These are phyloP conservation scores for Chondrosia reniformis DNA, from an alignment of 37 sponge, comb jelly and placozoan genomes.

Conservation along the genomic window DNA sequence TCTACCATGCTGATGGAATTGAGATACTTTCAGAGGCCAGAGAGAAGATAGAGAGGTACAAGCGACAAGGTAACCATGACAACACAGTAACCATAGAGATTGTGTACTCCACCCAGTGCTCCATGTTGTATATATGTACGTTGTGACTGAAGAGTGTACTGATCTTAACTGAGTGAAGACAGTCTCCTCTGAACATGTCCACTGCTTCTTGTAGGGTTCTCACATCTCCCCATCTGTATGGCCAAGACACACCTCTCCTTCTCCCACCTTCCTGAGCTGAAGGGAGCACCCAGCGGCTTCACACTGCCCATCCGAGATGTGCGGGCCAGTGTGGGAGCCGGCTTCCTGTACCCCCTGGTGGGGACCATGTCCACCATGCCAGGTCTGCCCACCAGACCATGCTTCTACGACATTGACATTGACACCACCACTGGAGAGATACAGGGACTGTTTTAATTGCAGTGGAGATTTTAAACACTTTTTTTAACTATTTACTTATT, in stretches of 20 bases:
- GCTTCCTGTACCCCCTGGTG: slow-evolving; percentile 95
- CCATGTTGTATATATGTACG: no score
- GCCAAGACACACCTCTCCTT: slow-evolving; percentile 99
- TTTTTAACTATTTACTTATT: no score
- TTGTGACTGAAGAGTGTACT: no score
- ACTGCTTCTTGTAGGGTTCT: slow-evolving; percentile 52
- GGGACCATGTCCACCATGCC: slow-evolving; percentile 99
- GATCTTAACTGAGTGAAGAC: no score
- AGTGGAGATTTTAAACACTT: no score
- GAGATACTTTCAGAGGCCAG: slow-evolving; percentile 63
- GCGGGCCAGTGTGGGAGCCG: slow-evolving; percentile 96
- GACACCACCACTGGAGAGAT: slow-evolving; percentile 86
- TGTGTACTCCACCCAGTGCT: no score
- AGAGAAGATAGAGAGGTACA: slow-evolving; percentile 66
- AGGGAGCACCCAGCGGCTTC: slow-evolving; percentile 94
- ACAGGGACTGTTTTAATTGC: slow-evolving; percentile 81
- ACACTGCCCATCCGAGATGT: slow-evolving; percentile 90
- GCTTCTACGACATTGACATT: slow-evolving; percentile 96
- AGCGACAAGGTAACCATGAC: slow-evolving; percentile 51
- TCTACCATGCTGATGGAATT: slow-evolving; percentile 94
- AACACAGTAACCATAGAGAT: no score
- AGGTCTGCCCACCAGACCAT: slow-evolving; percentile 97
- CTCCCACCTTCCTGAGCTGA: slow-evolving; percentile 84
- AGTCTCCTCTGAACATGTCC: no score
- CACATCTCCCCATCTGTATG: slow-evolving; percentile 93